These are phyloP conservation scores for Manacus vitellinus DNA, from an alignment of 2,113 vertebrate genomes.

Conservation along the genomic window DNA sequence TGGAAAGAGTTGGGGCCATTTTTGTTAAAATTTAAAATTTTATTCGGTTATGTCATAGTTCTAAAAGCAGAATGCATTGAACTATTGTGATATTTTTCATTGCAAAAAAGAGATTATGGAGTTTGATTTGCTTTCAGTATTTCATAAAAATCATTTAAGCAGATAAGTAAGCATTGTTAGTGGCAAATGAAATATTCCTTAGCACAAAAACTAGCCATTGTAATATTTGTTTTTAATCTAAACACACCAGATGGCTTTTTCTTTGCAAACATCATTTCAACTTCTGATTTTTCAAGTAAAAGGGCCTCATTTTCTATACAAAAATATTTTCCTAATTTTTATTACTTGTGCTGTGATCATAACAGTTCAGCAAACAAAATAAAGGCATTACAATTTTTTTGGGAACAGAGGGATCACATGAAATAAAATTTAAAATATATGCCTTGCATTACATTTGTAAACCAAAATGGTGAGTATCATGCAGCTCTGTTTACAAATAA, in stretches of 20 bases:
- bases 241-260: neutral
- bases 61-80: neutral
- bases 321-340: neutral
- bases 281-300: neutral
- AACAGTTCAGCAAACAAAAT: neutral
- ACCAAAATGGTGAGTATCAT: neutral
- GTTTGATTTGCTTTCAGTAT: neutral
- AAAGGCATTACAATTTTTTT: neutral
- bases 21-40: neutral
- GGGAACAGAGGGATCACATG: neutral
- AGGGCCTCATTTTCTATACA: neutral
- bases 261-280: neutral
- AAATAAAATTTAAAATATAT: neutral
- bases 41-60: neutral
- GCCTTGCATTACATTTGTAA: neutral
- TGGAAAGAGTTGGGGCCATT: neutral
- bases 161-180: neutral
- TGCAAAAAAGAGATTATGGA: neutral
- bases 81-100: neutral
- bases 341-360: neutral
- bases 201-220: neutral
- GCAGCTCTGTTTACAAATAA: neutral
- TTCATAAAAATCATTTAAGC: neutral
- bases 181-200: neutral
- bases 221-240: neutral